These are phyloP conservation scores for Manacus vitellinus DNA, from an alignment of 2,113 vertebrate genomes.

Conservation along the genomic window DNA sequence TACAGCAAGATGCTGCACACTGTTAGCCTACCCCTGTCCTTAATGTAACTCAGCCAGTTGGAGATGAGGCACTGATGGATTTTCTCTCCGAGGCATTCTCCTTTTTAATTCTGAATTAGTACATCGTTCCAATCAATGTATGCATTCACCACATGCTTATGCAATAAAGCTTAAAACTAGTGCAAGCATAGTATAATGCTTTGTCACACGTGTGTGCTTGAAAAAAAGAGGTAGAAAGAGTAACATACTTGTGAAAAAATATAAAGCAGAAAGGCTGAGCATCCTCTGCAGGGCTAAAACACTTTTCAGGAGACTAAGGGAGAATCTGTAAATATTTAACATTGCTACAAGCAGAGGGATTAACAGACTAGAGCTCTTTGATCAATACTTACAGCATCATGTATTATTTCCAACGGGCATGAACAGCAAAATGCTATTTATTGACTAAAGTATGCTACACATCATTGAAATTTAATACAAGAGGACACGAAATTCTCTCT, in stretches of 20 bases:
- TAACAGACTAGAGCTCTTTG: conserved; percentile 34
- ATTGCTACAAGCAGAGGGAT: conserved; percentile 29
- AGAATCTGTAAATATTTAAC: conserved; percentile 35
- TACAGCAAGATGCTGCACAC: neutral
- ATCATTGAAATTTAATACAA: conserved; percentile 43
- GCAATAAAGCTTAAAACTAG: neutral
- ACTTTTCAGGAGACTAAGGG: conserved; percentile 8
- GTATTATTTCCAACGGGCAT: conserved; percentile 7
- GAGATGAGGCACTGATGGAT: neutral
- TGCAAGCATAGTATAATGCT: neutral
- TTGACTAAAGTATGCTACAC: conserved; percentile 25
- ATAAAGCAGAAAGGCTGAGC: neutral
- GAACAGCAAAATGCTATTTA: conserved; percentile 43
- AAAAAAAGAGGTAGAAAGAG: neutral
- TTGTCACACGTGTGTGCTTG: neutral
- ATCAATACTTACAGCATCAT: conserved; percentile 40
- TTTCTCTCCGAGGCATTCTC: neutral
- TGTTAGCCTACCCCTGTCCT: neutral
- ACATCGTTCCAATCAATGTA: neutral
- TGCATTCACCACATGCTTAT: neutral
- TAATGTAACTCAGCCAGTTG: neutral
- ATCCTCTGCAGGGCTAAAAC: neutral
- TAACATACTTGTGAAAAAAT: conserved; percentile 1
- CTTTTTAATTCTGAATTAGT: neutral
- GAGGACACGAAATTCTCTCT: conserved; percentile 8